Evolutionary conservation across 2,113 vertebrate species (phyloP), one percentile per base, ranked within the genome.

Genomic region (Oryzias celebensis): DNA sequence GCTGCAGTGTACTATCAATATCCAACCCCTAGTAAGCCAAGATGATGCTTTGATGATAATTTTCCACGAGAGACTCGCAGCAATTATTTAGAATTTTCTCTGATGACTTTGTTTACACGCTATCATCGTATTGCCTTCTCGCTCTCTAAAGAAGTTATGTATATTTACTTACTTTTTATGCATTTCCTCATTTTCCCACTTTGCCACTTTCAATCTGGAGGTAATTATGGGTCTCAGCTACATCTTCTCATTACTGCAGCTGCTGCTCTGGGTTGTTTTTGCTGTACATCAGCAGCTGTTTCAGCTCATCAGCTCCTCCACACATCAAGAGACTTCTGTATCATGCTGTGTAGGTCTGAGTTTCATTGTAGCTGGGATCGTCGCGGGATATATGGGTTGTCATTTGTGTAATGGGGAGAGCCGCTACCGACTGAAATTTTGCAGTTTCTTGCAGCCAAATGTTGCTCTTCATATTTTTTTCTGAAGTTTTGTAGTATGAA

Each of bases 401-500:
- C 64, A 77, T 64, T 63, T 82, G 68, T 87, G 80, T 83, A 65
- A 58, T 64, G 43, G 65, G 62, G 80, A 80, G 71, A 74, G 73
- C 80, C 75, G 67, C 77, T 85, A 54, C 59, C 45, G 71, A 77
- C 70, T 67, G 72, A 66, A 54, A 42, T 41, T 31, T 58, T 26
- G 45, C 26, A 61, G 74, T 80, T 71, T 85, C 73, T 80, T 61
- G 43, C 62, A 48, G 82, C 68, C 80, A 81, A 83, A 82, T 57
- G 62, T 77, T 65, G 13, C 62, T 58, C 68, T 68, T 17, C 71
- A 48, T 73, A 71, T 73, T 60, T 71, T 76, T 76, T 76, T 74
- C 53, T 78, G 45, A 68, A n/a, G 52, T 83, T 82, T 84, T 85
- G 65, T 85, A 85, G 86, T 80, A 83, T 83, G 88, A 82, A 68